Evolutionary conservation across 2,888 invertebrate species (phyloP).

Genomic region (Mechanitis messenoides): DNA sequence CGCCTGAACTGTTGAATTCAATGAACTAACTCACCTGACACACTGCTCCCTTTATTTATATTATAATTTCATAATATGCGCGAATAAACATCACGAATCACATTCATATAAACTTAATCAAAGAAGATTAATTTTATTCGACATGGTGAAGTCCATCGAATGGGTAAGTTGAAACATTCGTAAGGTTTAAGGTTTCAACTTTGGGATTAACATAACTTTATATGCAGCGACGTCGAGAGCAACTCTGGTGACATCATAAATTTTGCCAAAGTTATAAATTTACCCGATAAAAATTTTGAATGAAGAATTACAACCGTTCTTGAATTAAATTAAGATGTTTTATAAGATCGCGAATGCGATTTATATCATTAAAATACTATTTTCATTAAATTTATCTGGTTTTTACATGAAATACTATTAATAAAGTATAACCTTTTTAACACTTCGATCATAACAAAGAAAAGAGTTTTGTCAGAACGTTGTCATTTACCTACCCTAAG

Average conservation of each 20-base stretch:
- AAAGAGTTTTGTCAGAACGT: not conserved
- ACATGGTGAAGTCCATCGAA: conserved; percentile 44
- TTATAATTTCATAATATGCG: conserved; percentile 21
- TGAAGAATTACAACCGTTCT: conserved; percentile 60
- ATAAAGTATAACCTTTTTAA: not conserved
- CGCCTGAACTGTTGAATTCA: conserved; percentile 60
- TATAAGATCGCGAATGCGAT: conserved; percentile 15
- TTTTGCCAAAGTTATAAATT: conserved; percentile 66
- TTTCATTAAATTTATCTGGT: not conserved
- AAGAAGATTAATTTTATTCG: conserved; percentile 7
- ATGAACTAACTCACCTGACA: conserved; percentile 65
- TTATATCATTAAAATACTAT: not conserved
- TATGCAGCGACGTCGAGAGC: conserved; percentile 64
- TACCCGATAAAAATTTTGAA: conserved; percentile 60
- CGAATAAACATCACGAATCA: conserved; percentile 11
- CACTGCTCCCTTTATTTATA: conserved; percentile 43
- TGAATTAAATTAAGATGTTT: conserved; percentile 45
- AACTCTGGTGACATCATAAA: conserved; percentile 70
- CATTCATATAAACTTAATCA: conserved; percentile 10
- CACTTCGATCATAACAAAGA: not conserved
- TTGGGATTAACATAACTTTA: conserved; percentile 72
- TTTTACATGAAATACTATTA: not conserved
- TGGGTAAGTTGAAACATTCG: conserved; percentile 55
- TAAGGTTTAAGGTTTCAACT: conserved; percentile 64
- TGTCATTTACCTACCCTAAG: conserved; percentile 2